A percentile compares a stretch with the other conserved stretches of the same genome.
Evolutionary conservation across 2,888 invertebrate genomes (phyloP).

Genomic region (Oscheius myriophilus): DNA sequence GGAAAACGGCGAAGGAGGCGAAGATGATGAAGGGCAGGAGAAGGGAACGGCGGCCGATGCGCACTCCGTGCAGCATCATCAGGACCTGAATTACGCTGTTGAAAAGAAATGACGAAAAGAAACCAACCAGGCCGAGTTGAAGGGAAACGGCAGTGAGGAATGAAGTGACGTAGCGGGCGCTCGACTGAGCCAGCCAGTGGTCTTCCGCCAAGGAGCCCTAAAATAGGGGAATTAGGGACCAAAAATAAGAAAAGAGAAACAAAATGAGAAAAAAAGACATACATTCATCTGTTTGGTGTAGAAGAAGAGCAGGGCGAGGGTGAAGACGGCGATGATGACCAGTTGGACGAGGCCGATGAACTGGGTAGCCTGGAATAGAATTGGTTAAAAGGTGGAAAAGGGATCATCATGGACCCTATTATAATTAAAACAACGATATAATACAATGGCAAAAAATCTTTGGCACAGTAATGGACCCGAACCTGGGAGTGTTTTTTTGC

Average conservation of each 20-base stretch:
- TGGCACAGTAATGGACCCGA: too few relatives aligned
- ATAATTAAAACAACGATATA: too few relatives aligned
- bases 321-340: slow-evolving; percentile 62
- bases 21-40: slow-evolving; percentile 68
- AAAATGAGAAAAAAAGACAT: not conserved
- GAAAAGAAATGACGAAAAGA: not conserved
- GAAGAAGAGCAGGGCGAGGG: slow-evolving; percentile 52
- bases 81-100: slow-evolving; percentile 41
- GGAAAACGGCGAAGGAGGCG: slow-evolving; percentile 53
- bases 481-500: too few relatives aligned
- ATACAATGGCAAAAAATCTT: too few relatives aligned
- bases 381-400: too few relatives aligned
- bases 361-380: slow-evolving; percentile 55
- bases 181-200: slow-evolving; percentile 31
- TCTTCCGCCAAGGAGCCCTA: slow-evolving; percentile 28
- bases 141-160: slow-evolving; percentile 53
- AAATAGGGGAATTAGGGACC: slow-evolving; percentile 5
- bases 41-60: slow-evolving; percentile 57
- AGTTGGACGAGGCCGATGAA: slow-evolving; percentile 68
- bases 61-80: slow-evolving; percentile 67
- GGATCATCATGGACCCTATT: too few relatives aligned
- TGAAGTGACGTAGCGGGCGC: slow-evolving; percentile 49
- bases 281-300: slow-evolving; percentile 38
- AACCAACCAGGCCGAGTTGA: slow-evolving; percentile 48
- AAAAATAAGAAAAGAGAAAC: not conserved